phyloP scores from a whole-genome alignment of 2,888 invertebrate species.

The Operophtera brumata region DNA sequence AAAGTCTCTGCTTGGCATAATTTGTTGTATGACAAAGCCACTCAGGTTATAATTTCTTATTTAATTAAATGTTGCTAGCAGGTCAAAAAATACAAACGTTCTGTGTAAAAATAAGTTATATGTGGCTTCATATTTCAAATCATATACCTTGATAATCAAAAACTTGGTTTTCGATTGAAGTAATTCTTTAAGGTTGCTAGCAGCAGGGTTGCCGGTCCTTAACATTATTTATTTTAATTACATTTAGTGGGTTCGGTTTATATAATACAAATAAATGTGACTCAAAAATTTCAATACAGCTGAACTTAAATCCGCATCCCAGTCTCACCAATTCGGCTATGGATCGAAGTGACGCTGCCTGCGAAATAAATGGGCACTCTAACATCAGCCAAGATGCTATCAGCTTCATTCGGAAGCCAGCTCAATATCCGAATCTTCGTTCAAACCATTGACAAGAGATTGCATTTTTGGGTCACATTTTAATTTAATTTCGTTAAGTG shows the following conservation, averaged over 20 bases:
- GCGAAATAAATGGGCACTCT: no score
- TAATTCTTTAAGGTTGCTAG: conserved; percentile 17
- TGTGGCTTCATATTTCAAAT: no score
- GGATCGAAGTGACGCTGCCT: no score
- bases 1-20: conserved; percentile 43
- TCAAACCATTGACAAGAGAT: no score
- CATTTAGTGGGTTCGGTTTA: conserved; percentile 9
- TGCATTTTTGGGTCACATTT: neutral
- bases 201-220: conserved; percentile 57
- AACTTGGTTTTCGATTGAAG: neutral
- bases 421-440: no score
- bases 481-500: no score
- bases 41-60: conserved; percentile 43
- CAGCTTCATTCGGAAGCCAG: no score
- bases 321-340: no score
- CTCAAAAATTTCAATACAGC: no score
- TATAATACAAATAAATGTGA: neutral
- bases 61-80: conserved; percentile 54
- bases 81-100: neutral
- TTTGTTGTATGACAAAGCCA: conserved; percentile 51
- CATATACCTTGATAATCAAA: neutral
- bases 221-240: conserved; percentile 14
- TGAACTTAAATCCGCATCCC: no score
- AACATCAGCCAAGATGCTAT: no score
- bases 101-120: neutral